These are phyloP conservation scores for Tetheella fluctuosa DNA, from an alignment of 2,888 invertebrate species.

Conservation along the genomic window DNA sequence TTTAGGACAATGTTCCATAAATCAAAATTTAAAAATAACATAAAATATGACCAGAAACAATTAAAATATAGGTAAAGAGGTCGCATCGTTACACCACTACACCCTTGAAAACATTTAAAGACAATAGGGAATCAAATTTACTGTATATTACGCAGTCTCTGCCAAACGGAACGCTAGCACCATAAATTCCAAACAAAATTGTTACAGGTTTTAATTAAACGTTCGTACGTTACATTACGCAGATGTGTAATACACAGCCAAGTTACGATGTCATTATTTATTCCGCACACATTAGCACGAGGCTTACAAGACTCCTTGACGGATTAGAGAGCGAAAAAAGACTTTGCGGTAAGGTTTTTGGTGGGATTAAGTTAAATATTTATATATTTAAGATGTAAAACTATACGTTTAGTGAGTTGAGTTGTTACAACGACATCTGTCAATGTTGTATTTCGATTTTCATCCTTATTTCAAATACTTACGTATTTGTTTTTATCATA, in stretches of 20 bases:
- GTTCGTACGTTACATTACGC: constrained; percentile 17
- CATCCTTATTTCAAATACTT: no score
- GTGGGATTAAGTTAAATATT: constrained; percentile 19
- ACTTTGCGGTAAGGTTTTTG: constrained; percentile 27
- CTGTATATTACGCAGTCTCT: background rate
- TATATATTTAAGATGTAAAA: background rate
- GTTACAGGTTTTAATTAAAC: constrained; percentile 7
- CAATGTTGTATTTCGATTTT: no score
- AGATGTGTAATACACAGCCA: constrained; percentile 27
- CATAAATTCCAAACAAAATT: constrained; percentile 10
- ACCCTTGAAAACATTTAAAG: background rate
- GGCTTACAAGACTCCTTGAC: constrained; percentile 42
- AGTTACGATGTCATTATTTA: constrained; percentile 43
- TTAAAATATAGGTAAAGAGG: background rate
- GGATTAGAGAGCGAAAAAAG: constrained; percentile 50
- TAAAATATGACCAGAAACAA: background rate
- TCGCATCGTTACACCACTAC: no score
- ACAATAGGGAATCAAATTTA: background rate
- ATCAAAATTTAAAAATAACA: no score
- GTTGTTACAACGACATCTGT: background rate
- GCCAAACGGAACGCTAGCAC: background rate
- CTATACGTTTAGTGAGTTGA: background rate
- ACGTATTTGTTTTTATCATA: no score
- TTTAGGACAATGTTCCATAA: no score
- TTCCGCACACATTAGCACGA: constrained; percentile 48